Evolutionary conservation across 2,888 invertebrate genomes (phyloP).

Genomic region (Drosophila fulvimacula): DNA sequence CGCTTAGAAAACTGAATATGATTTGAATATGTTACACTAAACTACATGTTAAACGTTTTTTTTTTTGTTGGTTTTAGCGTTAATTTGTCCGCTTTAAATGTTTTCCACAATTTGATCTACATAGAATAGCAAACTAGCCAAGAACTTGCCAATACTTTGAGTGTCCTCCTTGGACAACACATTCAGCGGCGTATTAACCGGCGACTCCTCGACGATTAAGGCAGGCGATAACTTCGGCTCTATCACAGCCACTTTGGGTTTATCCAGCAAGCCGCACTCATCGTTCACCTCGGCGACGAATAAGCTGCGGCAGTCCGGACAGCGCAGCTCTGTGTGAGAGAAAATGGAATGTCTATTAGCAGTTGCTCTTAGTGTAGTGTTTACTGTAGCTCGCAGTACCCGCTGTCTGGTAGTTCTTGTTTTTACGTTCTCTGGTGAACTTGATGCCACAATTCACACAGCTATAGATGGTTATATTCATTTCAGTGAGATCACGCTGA

Average conservation of each 20-base stretch:
- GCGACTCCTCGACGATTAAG: constrained; percentile 70
- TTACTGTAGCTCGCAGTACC: constrained; percentile 52
- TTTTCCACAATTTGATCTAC: constrained; percentile 36
- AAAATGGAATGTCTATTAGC: background rate
- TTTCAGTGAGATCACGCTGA: constrained; percentile 85
- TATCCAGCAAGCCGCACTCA: constrained; percentile 68
- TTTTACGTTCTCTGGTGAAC: constrained; percentile 86
- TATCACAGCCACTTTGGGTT: constrained; percentile 27
- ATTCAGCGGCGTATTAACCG: constrained; percentile 44
- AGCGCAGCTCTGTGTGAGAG: constrained; percentile 82
- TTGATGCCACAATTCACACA: constrained; percentile 88
- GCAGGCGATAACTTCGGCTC: constrained; percentile 74
- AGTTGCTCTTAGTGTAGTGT: background rate
- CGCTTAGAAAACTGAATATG: constrained; percentile 47
- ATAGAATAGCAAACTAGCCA: constrained; percentile 29
- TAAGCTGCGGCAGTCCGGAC: constrained; percentile 87
- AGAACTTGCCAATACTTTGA: constrained; percentile 81
- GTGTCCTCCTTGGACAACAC: constrained; percentile 62
- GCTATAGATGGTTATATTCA: constrained; percentile 86
- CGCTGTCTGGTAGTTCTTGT: constrained; percentile 57
- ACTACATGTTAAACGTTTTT: constrained; percentile 23
- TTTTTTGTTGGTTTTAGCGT: background rate
- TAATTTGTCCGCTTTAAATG: constrained; percentile 5
- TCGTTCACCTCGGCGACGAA: constrained; percentile 85
- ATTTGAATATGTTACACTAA: constrained; percentile 28